Conservation (phyloP, 1,140 invertebrate genomes). For the Liolophura sinensis region DNA sequence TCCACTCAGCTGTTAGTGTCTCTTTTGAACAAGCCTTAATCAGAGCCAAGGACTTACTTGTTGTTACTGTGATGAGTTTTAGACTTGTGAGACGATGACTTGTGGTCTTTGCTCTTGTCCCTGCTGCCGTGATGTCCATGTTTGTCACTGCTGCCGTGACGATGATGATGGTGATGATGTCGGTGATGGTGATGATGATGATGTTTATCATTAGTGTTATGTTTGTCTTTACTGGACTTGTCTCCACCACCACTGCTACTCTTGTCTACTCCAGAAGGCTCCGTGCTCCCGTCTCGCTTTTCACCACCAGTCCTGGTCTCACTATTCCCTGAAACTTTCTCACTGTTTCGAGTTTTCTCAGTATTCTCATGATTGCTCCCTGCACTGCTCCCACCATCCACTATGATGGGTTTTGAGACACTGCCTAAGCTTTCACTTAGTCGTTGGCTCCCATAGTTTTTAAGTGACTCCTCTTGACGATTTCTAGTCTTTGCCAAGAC, state of each 20-base stretch:
- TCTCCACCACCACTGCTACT: conserved; percentile 1
- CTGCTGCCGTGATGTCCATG: conserved; percentile 15
- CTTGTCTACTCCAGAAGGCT: no score
- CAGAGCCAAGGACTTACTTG: not conserved
- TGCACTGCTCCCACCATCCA: not conserved
- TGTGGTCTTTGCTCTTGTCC: conserved; percentile 1
- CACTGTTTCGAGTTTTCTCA: no score
- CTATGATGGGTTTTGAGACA: no score
- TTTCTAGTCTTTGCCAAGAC: conserved; percentile 80
- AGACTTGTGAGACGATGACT: conserved; percentile 3
- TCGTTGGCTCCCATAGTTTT: conserved; percentile 16
- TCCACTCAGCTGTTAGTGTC: no score
- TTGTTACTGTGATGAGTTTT: conserved; percentile 5
- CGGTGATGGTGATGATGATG: conserved; percentile 29
- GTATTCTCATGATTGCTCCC: conserved; percentile 6
- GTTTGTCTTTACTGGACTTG: not conserved
- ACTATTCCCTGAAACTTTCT: not conserved
- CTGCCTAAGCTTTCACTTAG: no score
- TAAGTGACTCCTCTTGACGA: conserved; percentile 64
- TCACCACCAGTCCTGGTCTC: not conserved
- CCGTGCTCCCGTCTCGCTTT: not conserved
- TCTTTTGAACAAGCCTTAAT: no score
- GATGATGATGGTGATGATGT: conserved; percentile 24
- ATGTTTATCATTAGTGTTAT: conserved; percentile 19
- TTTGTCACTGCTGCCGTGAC: conserved; percentile 18